phyloP scores from a whole-genome alignment of 2,113 vertebrate genomes.

The Diadophis punctatus region DNA sequence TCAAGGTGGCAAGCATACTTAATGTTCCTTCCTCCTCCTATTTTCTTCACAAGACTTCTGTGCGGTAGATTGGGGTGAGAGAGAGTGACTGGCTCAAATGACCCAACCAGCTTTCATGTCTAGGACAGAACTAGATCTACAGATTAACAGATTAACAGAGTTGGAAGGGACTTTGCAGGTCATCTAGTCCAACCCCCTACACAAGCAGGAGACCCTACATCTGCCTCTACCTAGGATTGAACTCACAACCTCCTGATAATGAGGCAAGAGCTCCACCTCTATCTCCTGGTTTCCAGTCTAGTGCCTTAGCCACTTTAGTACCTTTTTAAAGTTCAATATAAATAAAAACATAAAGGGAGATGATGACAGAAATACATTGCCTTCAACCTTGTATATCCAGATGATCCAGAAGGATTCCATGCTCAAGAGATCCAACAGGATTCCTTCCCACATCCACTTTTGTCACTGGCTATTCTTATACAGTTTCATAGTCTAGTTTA shows the following conservation, averaged over 20 bases:
- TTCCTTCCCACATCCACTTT: not conserved
- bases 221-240: too few species aligned
- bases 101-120: too few species aligned
- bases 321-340: not conserved
- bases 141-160: too few species aligned
- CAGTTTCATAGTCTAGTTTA: not conserved
- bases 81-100: not conserved
- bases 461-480: not conserved
- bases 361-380: not conserved
- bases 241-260: too few species aligned
- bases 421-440: not conserved
- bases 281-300: too few species aligned
- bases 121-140: too few species aligned
- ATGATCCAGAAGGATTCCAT: not conserved
- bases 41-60: not conserved
- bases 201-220: too few species aligned
- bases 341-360: not conserved
- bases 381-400: not conserved
- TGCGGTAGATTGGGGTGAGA: not conserved
- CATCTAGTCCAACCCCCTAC: too few species aligned
- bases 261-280: too few species aligned
- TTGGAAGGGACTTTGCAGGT: too few species aligned
- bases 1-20: not conserved
- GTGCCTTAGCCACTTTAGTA: not conserved
- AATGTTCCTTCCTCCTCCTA: not conserved